Evolutionary conservation across 2,888 invertebrate species (phyloP).

Genomic region (Scaptomyza flava): DNA sequence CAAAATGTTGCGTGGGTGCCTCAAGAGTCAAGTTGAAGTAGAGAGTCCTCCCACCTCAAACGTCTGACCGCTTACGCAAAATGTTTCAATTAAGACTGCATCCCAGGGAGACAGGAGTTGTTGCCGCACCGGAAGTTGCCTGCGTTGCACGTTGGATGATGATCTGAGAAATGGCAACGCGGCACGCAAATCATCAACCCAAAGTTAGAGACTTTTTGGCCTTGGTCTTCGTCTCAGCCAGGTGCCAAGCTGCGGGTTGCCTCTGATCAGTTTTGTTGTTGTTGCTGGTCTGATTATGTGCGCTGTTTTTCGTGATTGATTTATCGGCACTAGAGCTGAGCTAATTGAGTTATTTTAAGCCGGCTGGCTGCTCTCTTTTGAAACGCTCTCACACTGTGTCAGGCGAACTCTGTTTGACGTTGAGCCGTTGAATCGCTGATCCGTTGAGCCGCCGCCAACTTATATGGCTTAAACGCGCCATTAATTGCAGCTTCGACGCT

Average conservation of each 20-base stretch:
- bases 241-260: slow-evolving; percentile 69
- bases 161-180: slow-evolving; percentile 70
- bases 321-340: slow-evolving; percentile 53
- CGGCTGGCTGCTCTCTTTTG: slow-evolving; percentile 34
- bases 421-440: slow-evolving; percentile 29
- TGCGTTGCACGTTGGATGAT: slow-evolving; percentile 37
- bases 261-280: slow-evolving; percentile 30
- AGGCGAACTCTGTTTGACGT: slow-evolving; percentile 53
- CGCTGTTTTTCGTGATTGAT: slow-evolving; percentile 64
- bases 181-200: slow-evolving; percentile 71
- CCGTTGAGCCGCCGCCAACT: slow-evolving; percentile 36
- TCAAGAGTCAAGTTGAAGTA: slow-evolving; percentile 30
- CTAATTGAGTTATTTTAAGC: slow-evolving; percentile 74
- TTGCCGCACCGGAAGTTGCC: slow-evolving; percentile 61
- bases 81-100: slow-evolving; percentile 74
- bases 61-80: slow-evolving; percentile 75
- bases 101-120: slow-evolving; percentile 12
- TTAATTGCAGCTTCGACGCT: slow-evolving; percentile 62
- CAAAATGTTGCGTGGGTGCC: slow-evolving; percentile 73
- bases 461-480: slow-evolving; percentile 77
- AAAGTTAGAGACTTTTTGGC: background rate
- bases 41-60: slow-evolving; percentile 40
- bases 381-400: slow-evolving; percentile 72
- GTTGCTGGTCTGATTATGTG: slow-evolving; percentile 54
- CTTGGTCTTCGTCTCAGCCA: slow-evolving; percentile 42